phyloP scores from a whole-genome alignment of 1,140 invertebrate species.

The Eumeta japonica region DNA sequence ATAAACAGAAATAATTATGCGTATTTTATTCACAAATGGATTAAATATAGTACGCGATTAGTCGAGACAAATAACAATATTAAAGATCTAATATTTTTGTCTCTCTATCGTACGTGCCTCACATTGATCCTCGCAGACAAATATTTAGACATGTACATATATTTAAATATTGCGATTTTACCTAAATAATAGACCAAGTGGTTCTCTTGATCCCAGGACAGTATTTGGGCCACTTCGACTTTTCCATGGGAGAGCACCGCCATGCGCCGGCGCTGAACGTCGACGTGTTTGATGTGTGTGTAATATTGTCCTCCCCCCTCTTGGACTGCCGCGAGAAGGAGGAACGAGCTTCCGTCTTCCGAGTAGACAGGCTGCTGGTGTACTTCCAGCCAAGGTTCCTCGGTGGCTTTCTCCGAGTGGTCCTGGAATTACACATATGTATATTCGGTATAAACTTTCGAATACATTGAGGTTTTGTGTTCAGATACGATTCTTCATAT shows the following conservation, averaged over 20 bases:
- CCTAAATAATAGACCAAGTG: constrained; percentile 83
- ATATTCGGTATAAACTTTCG: background rate
- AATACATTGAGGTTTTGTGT: background rate
- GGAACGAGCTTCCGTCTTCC: constrained; percentile 78
- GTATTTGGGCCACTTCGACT: constrained; percentile 79
- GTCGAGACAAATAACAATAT: no score
- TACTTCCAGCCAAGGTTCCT: constrained; percentile 82
- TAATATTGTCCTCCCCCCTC: constrained; percentile 80
- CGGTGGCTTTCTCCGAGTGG: constrained; percentile 75
- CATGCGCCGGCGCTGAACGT: constrained; percentile 77
- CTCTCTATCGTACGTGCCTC: no score
- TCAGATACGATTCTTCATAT: background rate
- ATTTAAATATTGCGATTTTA: constrained; percentile 18
- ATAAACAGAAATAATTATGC: no score
- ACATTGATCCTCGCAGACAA: no score
- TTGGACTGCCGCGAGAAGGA: constrained; percentile 77
- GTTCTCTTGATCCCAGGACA: constrained; percentile 81
- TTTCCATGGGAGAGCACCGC: constrained; percentile 83
- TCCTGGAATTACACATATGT: constrained; percentile 61
- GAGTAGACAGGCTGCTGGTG: constrained; percentile 82
- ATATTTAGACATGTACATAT: background rate
- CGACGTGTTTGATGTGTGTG: constrained; percentile 86
- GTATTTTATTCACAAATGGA: no score
- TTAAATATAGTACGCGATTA: no score
- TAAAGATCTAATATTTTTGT: no score